Percentiles rank a stretch among this genome's conserved stretches.
Evolutionary conservation across 2,888 invertebrate genomes (phyloP).

Genomic region (Willowsia nigromaculata): DNA sequence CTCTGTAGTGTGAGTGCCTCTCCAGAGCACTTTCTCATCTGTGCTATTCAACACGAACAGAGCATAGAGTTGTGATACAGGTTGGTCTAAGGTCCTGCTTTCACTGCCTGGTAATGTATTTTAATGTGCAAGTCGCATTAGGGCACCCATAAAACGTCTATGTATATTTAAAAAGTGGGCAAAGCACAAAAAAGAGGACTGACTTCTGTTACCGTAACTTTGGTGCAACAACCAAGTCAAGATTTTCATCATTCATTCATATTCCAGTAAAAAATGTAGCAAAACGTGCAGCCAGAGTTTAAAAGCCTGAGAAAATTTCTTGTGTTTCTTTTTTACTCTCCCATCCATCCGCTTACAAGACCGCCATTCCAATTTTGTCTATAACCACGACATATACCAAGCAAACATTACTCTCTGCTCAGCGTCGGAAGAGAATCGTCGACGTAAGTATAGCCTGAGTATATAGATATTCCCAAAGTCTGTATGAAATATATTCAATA

Average conservation of each 20-base stretch:
- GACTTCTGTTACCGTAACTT: not conserved
- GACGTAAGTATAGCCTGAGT: not conserved
- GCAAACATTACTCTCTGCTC: not conserved
- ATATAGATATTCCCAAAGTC: no score
- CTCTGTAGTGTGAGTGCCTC: not conserved
- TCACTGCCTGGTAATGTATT: not conserved
- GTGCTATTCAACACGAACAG: no score
- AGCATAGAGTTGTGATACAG: no score
- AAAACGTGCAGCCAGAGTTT: slow-evolving; percentile 47
- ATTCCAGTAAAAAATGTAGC: slow-evolving; percentile 30
- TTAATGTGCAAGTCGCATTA: slow-evolving; percentile 3
- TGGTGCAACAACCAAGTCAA: slow-evolving; percentile 21
- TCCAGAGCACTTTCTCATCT: not conserved
- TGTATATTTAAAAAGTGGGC: not conserved
- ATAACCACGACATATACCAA: slow-evolving; percentile 8
- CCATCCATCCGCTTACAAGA: slow-evolving; percentile 36
- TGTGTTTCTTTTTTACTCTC: not conserved
- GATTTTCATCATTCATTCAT: slow-evolving; percentile 61
- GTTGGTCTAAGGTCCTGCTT: not conserved
- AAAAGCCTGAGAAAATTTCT: slow-evolving; percentile 43
- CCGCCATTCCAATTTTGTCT: slow-evolving; percentile 1
- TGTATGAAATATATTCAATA: not conserved
- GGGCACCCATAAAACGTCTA: not conserved
- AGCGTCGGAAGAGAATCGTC: not conserved
- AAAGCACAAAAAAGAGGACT: not conserved